These are phyloP conservation scores for Desmodus rotundus DNA, from an alignment of 2,113 vertebrate species.

Conservation along the genomic window DNA sequence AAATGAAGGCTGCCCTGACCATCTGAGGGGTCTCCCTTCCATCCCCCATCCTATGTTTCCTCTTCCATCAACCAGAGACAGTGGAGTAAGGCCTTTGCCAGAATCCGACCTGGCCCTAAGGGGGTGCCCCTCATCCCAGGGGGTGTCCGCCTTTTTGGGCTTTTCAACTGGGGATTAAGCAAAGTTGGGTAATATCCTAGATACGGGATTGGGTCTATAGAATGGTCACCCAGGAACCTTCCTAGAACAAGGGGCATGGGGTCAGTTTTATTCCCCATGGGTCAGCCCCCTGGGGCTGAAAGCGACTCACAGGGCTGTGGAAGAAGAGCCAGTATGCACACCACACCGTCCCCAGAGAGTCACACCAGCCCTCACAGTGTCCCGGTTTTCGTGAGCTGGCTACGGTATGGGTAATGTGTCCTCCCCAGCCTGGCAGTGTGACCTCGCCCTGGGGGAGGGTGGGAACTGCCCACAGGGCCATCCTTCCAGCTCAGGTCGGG, in stretches of 20 bases:
- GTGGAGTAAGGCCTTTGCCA: background rate
- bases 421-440: background rate
- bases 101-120: too few species aligned
- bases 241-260: background rate
- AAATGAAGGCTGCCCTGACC: background rate
- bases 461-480: background rate
- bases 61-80: background rate
- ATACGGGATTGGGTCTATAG: background rate
- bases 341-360: background rate
- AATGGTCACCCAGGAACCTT: background rate
- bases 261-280: background rate
- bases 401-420: too few species aligned
- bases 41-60: background rate
- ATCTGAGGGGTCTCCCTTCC: background rate
- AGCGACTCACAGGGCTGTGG: background rate
- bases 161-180: background rate
- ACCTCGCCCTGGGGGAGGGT: background rate
- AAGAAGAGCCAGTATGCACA: too few species aligned
- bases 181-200: background rate
- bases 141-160: accelerated
- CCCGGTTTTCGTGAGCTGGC: accelerated
- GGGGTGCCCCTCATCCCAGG: too few species aligned
- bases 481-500: background rate
- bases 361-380: background rate
- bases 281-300: background rate